These are phyloP conservation scores for Tethya wilhelma DNA, from an alignment of 37 sponge, comb jelly and placozoan species.

Conservation along the genomic window DNA sequence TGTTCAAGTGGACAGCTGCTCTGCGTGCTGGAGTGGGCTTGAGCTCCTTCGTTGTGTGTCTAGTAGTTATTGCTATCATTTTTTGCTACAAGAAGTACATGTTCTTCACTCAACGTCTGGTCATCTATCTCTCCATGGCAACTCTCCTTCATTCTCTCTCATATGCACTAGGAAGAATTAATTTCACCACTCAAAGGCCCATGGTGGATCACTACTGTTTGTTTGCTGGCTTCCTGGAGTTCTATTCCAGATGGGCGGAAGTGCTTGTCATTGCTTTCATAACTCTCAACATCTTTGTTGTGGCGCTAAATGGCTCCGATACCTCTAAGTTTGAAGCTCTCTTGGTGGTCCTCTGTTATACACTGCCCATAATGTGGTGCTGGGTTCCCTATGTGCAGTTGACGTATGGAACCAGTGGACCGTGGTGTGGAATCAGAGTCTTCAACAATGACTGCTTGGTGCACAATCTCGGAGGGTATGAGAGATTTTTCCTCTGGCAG, in stretches of 20 bases:
- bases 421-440: constrained; percentile 64
- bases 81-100: background rate
- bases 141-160: constrained; percentile 22
- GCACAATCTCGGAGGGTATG: background rate
- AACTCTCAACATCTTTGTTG: background rate
- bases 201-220: constrained; percentile 8
- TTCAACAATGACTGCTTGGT: background rate
- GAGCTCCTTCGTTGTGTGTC: background rate
- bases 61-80: background rate
- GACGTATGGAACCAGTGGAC: constrained; percentile 52
- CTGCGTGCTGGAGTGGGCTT: background rate
- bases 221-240: constrained; percentile 13
- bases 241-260: background rate
- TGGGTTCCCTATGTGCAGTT: constrained; percentile 53
- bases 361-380: constrained; percentile 10
- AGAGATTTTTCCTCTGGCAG: constrained; percentile 27
- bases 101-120: background rate
- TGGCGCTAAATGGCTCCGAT: background rate
- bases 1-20: constrained; percentile 11
- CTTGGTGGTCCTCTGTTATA: background rate
- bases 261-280: background rate
- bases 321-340: background rate
- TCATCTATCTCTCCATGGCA: constrained; percentile 7
- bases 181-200: background rate
- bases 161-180: background rate